Percentiles rank a stretch among this genome's conserved stretches.
Conservation (phyloP, 2,113 vertebrate genomes). For the Tonatia bakeri region DNA sequence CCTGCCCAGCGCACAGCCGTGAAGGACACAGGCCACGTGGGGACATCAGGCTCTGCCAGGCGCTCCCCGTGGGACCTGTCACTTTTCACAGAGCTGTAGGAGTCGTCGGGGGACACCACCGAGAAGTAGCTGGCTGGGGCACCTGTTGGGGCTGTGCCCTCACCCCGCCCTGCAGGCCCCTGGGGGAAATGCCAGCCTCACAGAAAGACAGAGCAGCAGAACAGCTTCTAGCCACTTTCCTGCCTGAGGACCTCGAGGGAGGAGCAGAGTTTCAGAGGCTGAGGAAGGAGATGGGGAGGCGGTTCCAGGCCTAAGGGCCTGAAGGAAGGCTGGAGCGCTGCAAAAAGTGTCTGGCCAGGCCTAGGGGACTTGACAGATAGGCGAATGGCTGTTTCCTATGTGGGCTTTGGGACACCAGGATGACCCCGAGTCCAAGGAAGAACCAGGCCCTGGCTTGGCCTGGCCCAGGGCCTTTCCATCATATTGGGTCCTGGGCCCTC, state of each 20-base stretch:
- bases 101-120: background rate
- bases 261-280: background rate
- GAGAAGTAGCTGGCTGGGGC: background rate
- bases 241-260: background rate
- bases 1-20: background rate
- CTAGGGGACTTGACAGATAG: background rate
- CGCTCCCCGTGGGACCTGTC: no score
- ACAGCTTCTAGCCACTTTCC: background rate
- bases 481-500: background rate
- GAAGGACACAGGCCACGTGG: background rate
- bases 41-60: background rate
- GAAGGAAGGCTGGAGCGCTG: background rate
- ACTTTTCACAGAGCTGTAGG: background rate
- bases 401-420: background rate
- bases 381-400: background rate
- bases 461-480: background rate
- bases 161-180: background rate
- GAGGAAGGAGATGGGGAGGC: background rate
- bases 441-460: background rate
- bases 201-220: background rate
- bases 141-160: background rate
- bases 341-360: rapidly evolving
- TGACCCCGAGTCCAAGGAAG: background rate
- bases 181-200: background rate
- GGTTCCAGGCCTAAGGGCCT: background rate